Percentiles rank a stretch among this genome's conserved stretches.
Evolutionary conservation across 1,140 invertebrate species (phyloP).

Genomic region (Yoshiicerus persimilis): DNA sequence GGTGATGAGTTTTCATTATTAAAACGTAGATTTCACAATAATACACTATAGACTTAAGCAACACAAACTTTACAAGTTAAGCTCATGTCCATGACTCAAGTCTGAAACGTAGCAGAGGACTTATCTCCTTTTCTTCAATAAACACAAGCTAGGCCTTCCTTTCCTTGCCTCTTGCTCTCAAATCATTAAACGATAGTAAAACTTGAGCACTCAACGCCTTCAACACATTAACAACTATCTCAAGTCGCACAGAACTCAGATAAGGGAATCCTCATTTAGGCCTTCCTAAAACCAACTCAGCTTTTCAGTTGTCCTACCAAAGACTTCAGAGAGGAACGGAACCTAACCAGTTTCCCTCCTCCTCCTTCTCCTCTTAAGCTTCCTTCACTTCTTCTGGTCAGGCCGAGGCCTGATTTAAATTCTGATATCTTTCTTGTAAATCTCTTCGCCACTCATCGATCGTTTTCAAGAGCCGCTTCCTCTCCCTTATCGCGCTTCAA

Average conservation of each 20-base stretch:
- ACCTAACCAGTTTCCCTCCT: too few relatives aligned
- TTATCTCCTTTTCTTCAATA: constrained; percentile 6
- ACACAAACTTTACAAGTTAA: neutral
- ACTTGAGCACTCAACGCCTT: constrained; percentile 23
- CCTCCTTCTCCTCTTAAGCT: neutral
- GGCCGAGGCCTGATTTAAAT: constrained; percentile 8
- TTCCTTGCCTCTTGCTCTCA: neutral
- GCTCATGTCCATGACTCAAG: neutral
- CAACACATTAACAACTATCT: neutral
- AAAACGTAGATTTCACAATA: neutral
- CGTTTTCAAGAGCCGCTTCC: neutral
- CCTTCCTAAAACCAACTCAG: neutral
- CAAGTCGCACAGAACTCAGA: neutral
- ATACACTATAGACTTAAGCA: neutral
- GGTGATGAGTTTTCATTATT: neutral
- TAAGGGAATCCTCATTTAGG: constrained; percentile 11
- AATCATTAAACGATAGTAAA: constrained; percentile 30
- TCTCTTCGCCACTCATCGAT: constrained; percentile 31
- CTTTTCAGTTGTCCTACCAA: neutral
- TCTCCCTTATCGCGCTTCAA: neutral
- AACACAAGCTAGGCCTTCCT: neutral
- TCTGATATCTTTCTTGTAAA: constrained; percentile 35
- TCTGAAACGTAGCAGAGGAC: neutral
- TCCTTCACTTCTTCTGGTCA: neutral
- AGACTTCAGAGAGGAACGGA: neutral